Evolutionary conservation across 2,113 vertebrate genomes (phyloP).

Genomic region (Melanocharis versteri): DNA sequence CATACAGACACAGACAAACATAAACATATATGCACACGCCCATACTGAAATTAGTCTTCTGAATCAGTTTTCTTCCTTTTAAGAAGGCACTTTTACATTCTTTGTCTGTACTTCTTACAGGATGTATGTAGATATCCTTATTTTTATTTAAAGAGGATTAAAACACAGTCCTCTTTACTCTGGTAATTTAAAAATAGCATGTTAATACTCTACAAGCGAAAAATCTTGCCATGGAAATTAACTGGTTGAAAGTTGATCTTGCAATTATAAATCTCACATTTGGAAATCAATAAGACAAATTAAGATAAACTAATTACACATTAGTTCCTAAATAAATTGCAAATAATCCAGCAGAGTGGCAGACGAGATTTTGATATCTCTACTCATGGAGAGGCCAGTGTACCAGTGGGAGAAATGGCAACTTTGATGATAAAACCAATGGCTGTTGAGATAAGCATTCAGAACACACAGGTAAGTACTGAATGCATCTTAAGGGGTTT

Average conservation of each 20-base stretch:
- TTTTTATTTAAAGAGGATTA: not conserved
- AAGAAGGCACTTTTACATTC: not conserved
- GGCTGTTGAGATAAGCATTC: not conserved
- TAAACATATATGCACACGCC: rapidly evolving
- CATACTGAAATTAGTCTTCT: not conserved
- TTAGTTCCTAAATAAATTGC: constrained; percentile 55
- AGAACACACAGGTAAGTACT: not conserved
- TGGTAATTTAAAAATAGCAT: not conserved
- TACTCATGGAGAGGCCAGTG: not conserved
- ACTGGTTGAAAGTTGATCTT: constrained; percentile 34
- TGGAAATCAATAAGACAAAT: constrained; percentile 35
- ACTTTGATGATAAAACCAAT: constrained; percentile 13
- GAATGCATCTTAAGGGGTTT: not conserved
- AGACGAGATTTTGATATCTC: constrained; percentile 8
- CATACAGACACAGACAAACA: not conserved
- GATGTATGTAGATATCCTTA: not conserved
- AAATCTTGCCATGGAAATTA: constrained; percentile 29
- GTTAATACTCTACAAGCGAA: constrained; percentile 2
- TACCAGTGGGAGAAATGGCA: not conserved
- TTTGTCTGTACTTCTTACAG: not conserved
- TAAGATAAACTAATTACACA: constrained; percentile 51
- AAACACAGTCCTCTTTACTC: not conserved
- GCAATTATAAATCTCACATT: constrained; percentile 37
- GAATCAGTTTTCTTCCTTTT: not conserved
- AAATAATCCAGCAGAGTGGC: constrained; percentile 42